These are phyloP conservation scores for Zaprionus camerounensis DNA, from an alignment of 1,140 invertebrate genomes.

Conservation along the genomic window DNA sequence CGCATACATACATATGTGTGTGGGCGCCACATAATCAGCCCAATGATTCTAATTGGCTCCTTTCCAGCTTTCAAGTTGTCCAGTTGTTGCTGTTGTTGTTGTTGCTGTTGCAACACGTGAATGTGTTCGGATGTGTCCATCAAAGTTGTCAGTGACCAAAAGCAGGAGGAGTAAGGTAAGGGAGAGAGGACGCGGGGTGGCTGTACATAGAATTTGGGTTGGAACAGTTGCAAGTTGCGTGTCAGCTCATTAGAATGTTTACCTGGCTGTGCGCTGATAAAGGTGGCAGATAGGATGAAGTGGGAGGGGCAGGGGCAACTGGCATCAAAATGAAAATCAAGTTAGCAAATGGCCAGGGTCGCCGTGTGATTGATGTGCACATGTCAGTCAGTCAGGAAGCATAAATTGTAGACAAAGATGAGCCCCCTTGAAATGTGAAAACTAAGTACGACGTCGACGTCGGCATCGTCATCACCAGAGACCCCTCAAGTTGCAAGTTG, in stretches of 20 bases:
- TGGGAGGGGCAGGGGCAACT: not conserved
- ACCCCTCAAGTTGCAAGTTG: conserved; percentile 9
- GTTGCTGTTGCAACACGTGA: conserved; percentile 36
- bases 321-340: conserved; percentile 65
- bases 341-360: conserved; percentile 49
- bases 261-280: conserved; percentile 43
- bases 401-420: conserved; percentile 77
- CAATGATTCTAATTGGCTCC: not conserved
- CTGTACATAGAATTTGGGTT: conserved; percentile 40
- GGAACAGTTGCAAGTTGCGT: conserved; percentile 60
- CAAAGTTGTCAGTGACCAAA: conserved; percentile 41
- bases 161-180: not conserved
- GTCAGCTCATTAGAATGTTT: conserved; percentile 70
- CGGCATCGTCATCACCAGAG: no score
- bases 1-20: no score
- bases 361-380: conserved; percentile 68
- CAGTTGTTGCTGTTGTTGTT: conserved; percentile 5
- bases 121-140: conserved; percentile 65
- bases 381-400: conserved; percentile 73
- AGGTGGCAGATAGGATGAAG: not conserved
- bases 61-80: conserved; percentile 47
- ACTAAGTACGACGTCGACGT: conserved; percentile 41
- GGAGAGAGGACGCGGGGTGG: not conserved
- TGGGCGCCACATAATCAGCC: not conserved
- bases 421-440: conserved; percentile 62